These are phyloP conservation scores for Callithrix jacchus DNA, from an alignment of 2,113 vertebrate species.

Conservation along the genomic window DNA sequence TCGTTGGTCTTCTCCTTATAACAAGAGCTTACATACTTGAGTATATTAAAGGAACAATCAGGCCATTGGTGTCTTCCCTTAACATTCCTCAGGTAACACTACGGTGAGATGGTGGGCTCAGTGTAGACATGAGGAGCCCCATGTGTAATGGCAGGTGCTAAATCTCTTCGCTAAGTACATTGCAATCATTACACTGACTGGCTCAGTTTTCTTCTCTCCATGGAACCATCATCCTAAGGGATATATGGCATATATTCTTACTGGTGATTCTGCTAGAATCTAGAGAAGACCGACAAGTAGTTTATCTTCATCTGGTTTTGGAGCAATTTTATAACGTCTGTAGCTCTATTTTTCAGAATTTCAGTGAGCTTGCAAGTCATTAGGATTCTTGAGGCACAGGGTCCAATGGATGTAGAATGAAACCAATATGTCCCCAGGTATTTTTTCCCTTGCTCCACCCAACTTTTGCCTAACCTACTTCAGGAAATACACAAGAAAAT, in stretches of 20 bases:
- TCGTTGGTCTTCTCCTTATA: not conserved
- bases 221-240: not conserved
- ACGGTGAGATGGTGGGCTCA: not conserved
- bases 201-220: not conserved
- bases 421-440: not conserved
- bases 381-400: not conserved
- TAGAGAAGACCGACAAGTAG: not conserved
- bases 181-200: not conserved
- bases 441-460: not conserved
- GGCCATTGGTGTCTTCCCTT: too few species aligned
- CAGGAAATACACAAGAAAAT: not conserved
- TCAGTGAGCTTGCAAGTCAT: not conserved
- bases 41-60: not conserved
- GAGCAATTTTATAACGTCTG: not conserved
- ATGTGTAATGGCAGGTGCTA: not conserved
- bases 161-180: not conserved
- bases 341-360: not conserved
- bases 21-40: not conserved
- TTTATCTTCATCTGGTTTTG: not conserved
- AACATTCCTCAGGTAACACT: too few species aligned
- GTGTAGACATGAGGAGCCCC: not conserved
- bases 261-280: not conserved
- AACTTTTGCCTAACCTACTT: not conserved
- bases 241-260: not conserved
- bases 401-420: not conserved